These are phyloP conservation scores for Cydia amplana DNA, from an alignment of 1,140 invertebrate species.

Conservation along the genomic window DNA sequence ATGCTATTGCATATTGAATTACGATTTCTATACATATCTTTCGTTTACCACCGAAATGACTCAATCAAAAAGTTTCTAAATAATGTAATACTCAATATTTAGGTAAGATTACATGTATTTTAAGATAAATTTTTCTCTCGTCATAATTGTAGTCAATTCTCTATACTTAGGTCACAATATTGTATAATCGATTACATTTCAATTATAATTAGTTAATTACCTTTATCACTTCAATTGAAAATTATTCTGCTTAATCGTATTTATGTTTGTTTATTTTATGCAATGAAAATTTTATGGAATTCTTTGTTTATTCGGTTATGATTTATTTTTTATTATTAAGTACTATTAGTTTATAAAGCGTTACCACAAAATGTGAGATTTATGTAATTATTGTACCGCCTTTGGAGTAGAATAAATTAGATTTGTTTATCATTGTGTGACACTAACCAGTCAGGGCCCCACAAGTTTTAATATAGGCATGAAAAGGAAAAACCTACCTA, in stretches of 20 bases:
- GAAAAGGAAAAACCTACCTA: too few species aligned
- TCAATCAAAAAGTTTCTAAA: slow-evolving; percentile 28
- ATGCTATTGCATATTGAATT: not conserved
- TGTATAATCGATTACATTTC: slow-evolving; percentile 38
- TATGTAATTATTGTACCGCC: slow-evolving; percentile 34
- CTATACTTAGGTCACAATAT: slow-evolving; percentile 39
- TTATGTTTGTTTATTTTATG: slow-evolving; percentile 28
- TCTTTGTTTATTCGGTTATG: slow-evolving; percentile 20
- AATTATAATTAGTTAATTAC: slow-evolving; percentile 32
- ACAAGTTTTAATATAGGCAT: not conserved
- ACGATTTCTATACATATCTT: slow-evolving; percentile 43
- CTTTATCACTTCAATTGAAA: slow-evolving; percentile 5
- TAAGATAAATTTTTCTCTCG: slow-evolving; percentile 45
- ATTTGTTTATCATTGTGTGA: slow-evolving; percentile 22
- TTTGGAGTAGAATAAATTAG: slow-evolving; percentile 1
- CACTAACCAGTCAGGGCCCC: not conserved
- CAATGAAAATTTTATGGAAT: slow-evolving; percentile 12
- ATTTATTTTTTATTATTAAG: slow-evolving; percentile 9
- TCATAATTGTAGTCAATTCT: slow-evolving; percentile 54
- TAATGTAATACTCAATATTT: slow-evolving; percentile 41
- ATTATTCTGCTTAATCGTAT: slow-evolving; percentile 33
- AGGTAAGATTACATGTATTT: slow-evolving; percentile 38
- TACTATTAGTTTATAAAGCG: slow-evolving; percentile 31
- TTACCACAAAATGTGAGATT: slow-evolving; percentile 38
- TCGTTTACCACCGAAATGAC: slow-evolving; percentile 50